Evolutionary conservation across 2,113 vertebrate species (phyloP).

Genomic region (Lutjanus erythropterus): DNA sequence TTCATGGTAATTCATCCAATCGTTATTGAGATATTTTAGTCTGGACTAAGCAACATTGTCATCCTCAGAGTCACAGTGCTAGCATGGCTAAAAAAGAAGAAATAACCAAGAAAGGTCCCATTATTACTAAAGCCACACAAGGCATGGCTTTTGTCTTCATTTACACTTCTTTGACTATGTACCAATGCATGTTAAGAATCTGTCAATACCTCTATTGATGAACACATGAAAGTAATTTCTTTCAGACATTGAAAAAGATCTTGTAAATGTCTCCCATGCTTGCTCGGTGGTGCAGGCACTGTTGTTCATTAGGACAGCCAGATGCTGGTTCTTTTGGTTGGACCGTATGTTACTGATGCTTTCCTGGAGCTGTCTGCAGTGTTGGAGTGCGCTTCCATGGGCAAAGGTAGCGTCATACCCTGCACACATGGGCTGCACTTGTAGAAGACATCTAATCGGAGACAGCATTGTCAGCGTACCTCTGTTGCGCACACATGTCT

Average conservation of each 20-base stretch:
- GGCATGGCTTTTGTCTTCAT: background rate
- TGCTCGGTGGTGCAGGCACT: constrained; percentile 29
- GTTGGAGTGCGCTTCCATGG: constrained; percentile 31
- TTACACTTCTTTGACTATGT: background rate
- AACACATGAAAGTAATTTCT: constrained; percentile 9
- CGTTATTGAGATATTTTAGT: background rate
- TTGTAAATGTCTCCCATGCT: constrained; percentile 38
- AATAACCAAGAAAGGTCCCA: background rate
- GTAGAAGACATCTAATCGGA: constrained; percentile 67
- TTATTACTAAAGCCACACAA: background rate
- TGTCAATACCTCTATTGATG: background rate
- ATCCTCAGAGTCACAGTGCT: background rate
- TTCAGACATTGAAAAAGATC: constrained; percentile 25
- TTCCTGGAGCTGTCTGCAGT: constrained; percentile 48
- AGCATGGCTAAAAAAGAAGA: background rate
- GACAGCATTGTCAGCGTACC: constrained; percentile 45
- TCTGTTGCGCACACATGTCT: constrained; percentile 43
- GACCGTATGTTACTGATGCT: constrained; percentile 49
- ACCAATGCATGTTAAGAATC: constrained; percentile 7
- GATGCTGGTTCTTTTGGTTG: constrained; percentile 62
- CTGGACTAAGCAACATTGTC: background rate
- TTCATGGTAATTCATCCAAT: background rate
- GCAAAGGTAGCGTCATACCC: constrained; percentile 37
- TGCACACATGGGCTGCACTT: constrained; percentile 76
- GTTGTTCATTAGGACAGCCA: constrained; percentile 58